These are phyloP conservation scores for Nerophis lumbriciformis DNA, from an alignment of 2,113 vertebrate genomes.

Conservation along the genomic window DNA sequence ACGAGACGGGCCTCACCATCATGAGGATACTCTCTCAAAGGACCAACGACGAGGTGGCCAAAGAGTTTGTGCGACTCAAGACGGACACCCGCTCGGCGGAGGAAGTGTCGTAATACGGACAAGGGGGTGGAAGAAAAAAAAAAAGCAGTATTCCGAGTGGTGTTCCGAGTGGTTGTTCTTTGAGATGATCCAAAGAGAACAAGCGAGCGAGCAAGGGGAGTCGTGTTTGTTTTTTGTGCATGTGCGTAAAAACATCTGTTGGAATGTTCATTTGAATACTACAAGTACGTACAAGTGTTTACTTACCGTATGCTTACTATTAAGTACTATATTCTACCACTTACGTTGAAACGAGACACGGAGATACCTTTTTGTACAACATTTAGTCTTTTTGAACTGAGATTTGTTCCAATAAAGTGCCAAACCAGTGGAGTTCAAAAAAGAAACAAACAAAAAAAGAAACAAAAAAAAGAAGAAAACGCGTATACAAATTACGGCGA, in stretches of 20 bases:
- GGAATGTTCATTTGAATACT: constrained; percentile 90
- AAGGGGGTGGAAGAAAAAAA: neutral
- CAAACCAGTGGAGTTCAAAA: constrained; percentile 80
- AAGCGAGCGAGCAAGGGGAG: constrained; percentile 35
- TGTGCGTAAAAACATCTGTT: constrained; percentile 90
- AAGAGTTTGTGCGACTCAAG: constrained; percentile 96
- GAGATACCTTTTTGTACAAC: constrained; percentile 80
- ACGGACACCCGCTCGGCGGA: constrained; percentile 85
- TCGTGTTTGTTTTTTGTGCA: constrained; percentile 81
- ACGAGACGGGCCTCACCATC: constrained; percentile 94
- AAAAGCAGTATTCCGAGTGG: constrained; percentile 50
- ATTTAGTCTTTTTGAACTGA: constrained; percentile 85
- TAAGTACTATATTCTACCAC: constrained; percentile 80
- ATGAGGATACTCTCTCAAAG: constrained; percentile 96
- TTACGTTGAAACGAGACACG: constrained; percentile 78
- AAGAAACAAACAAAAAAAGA: constrained; percentile 70
- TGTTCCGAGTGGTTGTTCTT: constrained; percentile 26
- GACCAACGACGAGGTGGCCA: constrained; percentile 92
- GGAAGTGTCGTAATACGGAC: constrained; percentile 73
- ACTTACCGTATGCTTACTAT: constrained; percentile 84
- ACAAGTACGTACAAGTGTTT: constrained; percentile 86
- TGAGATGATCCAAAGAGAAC: constrained; percentile 51
- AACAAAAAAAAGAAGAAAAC: constrained; percentile 63
- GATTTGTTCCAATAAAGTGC: constrained; percentile 96
- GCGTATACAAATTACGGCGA: constrained; percentile 63